These are phyloP conservation scores for Enteromius paludinosus DNA, from an alignment of 2,797 vertebrate genomes.

Conservation along the genomic window DNA sequence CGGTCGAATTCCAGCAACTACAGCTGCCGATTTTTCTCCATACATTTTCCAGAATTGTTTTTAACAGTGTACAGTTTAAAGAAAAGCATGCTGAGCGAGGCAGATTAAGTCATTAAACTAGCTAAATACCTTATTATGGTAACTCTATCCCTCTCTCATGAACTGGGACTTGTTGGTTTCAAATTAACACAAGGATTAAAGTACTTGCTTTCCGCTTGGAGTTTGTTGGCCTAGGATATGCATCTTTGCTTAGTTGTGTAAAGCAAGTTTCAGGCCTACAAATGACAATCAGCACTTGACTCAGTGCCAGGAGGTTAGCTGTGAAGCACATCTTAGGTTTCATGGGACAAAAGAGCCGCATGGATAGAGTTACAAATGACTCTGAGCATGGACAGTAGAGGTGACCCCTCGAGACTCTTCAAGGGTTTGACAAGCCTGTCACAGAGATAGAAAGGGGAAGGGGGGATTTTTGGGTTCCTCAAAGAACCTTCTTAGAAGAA, in stretches of 20 bases:
- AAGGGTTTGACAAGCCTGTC: conserved; percentile 24
- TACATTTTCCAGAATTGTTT: no score
- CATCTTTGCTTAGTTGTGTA: background rate
- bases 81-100: background rate
- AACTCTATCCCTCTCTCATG: background rate
- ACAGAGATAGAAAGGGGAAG: background rate
- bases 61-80: background rate
- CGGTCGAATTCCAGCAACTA: no score
- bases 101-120: background rate
- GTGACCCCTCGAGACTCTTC: conserved; percentile 11
- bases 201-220: background rate
- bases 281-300: conserved; percentile 27
- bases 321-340: conserved; percentile 21
- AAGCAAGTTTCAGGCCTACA: conserved; percentile 15
- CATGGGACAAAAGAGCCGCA: conserved; percentile 26
- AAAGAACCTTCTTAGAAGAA: background rate
- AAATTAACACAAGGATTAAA: background rate
- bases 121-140: background rate
- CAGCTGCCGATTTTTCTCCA: no score
- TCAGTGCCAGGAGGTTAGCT: background rate
- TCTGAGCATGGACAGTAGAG: background rate
- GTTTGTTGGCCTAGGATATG: background rate
- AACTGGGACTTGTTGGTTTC: background rate
- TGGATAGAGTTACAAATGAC: conserved; percentile 39
- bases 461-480: background rate